Evolutionary conservation across 2,888 invertebrate genomes (phyloP).

Genomic region (Eupithecia subumbrata): DNA sequence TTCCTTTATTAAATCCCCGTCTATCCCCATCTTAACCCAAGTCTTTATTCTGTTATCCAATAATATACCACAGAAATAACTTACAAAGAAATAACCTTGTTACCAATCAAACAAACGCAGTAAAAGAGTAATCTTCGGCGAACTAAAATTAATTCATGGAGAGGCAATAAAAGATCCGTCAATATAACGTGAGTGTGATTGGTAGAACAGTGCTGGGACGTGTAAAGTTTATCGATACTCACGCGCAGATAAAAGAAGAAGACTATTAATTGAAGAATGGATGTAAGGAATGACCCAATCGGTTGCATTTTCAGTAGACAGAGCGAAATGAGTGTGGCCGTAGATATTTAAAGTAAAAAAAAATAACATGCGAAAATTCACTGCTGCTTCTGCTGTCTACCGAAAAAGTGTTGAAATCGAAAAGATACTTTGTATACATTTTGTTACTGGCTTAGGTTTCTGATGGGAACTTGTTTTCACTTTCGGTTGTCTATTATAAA

Average conservation of each 20-base stretch:
- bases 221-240: constrained; percentile 19
- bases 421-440: too few relatives aligned
- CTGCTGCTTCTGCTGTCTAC: neutral
- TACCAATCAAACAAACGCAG: constrained; percentile 39
- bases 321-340: neutral
- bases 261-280: neutral
- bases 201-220: constrained; percentile 31
- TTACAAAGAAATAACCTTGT: constrained; percentile 26
- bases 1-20: neutral
- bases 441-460: neutral
- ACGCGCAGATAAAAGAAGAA: neutral
- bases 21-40: neutral
- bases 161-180: constrained; percentile 61
- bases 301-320: neutral
- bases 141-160: constrained; percentile 68
- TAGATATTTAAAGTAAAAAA: too few relatives aligned
- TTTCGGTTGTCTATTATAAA: too few relatives aligned
- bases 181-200: constrained; percentile 40
- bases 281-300: neutral
- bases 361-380: too few relatives aligned
- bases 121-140: constrained; percentile 54
- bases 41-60: constrained; percentile 3
- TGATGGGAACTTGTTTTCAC: too few relatives aligned
- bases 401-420: neutral
- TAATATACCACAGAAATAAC: neutral